Base-by-base conservation (phyloP, 2,888 invertebrate genomes). In the Lottia gigantea region DNA sequence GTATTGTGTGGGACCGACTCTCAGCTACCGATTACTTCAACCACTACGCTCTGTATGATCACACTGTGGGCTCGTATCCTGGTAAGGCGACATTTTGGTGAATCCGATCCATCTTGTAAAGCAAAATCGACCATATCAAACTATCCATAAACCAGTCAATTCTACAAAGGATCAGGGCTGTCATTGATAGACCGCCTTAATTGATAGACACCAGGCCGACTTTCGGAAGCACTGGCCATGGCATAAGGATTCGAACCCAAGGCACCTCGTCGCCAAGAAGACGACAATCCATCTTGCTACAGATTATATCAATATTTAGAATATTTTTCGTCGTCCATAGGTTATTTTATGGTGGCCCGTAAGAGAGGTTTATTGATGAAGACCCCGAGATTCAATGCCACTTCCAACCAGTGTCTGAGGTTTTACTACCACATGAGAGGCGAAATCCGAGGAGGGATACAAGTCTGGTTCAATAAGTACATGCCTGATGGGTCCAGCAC, bases 351-450 rank as follows among this genome's bases (percentile, higher is more conserved):
- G 55, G 49, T 74, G 31, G 74, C 62, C 0, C 62, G 61, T n/a
- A 66, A 31, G n/a, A 15, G 71, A 16, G 72, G 72, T 0, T 78
- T 70, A 4, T 68, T 69, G 15, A 46, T 83, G n/a, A 71, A 70
- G 47, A 74, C 81, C 6, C 83, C 85, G 0, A 70, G 70, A 31
- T 80, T 82, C 49, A 72, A 71, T 62, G 45, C 78, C 0, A 68
- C 19, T 2, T 70, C 76, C n/a, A 70, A 79, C 19, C 74, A 80
- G 16, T 86, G 86, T 71, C 62, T 84, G 11, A 77, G 83, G n/a
- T 85, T 85, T 71, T 76, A 76, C 45, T 83, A 84, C 70, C 82
- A 84, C 71, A 75, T 82, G 55, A 74, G 84, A 26, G 83, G 83
- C 6, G 66, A 68, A 7, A 71, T 78, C 8, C 63, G 64, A 1